Evolutionary conservation across 2,797 vertebrate species (phyloP).

Genomic region (Clarias pachynema): DNA sequence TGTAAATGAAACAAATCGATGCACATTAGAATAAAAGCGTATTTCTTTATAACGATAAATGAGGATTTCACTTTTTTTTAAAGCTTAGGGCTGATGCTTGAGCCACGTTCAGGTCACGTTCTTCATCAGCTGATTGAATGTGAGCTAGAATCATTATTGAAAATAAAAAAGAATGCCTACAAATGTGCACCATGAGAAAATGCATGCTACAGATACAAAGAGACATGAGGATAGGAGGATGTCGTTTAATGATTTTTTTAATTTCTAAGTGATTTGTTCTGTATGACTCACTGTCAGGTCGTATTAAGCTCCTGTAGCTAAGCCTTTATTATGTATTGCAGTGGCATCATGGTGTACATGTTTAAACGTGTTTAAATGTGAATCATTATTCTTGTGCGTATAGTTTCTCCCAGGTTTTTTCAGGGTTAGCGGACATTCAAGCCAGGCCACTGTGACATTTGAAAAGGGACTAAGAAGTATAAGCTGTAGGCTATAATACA

Average conservation of each 20-base stretch:
- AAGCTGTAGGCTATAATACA: not conserved
- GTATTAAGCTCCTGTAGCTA: not conserved
- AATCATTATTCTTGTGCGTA: not conserved
- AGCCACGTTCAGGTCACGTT: not conserved
- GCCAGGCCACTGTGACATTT: not conserved
- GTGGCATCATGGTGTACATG: not conserved
- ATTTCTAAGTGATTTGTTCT: not conserved
- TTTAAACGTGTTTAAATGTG: slow-evolving; percentile 11
- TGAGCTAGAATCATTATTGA: not conserved
- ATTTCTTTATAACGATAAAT: not conserved
- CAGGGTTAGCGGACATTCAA: not conserved
- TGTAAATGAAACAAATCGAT: too few relatives aligned
- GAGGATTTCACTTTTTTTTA: not conserved
- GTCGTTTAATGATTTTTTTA: not conserved
- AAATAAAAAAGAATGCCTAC: too few relatives aligned
- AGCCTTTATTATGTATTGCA: not conserved
- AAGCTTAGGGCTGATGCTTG: not conserved
- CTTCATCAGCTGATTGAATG: not conserved
- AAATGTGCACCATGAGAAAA: too few relatives aligned
- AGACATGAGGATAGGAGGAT: not conserved
- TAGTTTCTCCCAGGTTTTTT: not conserved
- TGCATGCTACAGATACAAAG: not conserved
- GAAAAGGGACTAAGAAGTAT: not conserved
- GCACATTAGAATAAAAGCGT: not conserved
- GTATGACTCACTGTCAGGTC: not conserved